Base-by-base conservation (phyloP, 2,888 invertebrate genomes). In the Drosophila antonietae region DNA sequence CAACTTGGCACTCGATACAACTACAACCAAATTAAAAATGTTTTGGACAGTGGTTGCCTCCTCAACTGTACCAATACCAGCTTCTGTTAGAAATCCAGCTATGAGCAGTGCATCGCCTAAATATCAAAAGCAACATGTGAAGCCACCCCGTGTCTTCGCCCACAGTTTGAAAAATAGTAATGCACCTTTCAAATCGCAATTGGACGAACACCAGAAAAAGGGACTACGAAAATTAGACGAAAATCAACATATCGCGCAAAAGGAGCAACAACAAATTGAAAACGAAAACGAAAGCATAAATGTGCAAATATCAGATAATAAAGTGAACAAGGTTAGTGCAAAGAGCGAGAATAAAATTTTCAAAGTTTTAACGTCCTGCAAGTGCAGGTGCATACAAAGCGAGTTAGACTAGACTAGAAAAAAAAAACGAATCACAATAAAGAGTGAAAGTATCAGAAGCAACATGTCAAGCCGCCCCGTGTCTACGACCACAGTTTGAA, bases 41-140 rank as follows among this genome's bases (percentile, higher is more conserved):
- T 78, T 81, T 46, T 81, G 78, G 82, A 64, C 82, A 51, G 78
- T 75, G 49, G 75, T 81, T 35, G 82, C 81, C 55, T 80, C 82
- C 35, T 72, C 80, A 15, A 64, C 82, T 18, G 68, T 80, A 4
- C 15, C 70, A 37, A n/a, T 68, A 37, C 31, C 77, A 37, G 31
- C 51, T 15, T 39, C 28, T 7, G 14, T 23, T 7, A 73, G 66
- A 18, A 51, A 61, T 31, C 65, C 65, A 9, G 68, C 66, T 6
- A 1, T 80, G 69, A 73, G 80, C 68, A 80, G 80, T 47, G 80
- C 75, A 14, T 72, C 78, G 9, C 82, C 81, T 9, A 75, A 20
- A 8, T 81, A 80, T 57, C 80, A 68, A 53, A 78, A 80, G 61
- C 72, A 64, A 47, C 81, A 81, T 23, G 65, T 18, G 8, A 81